Evolutionary conservation across 2,888 invertebrate species (phyloP).

Genomic region (Tipula confusa): DNA sequence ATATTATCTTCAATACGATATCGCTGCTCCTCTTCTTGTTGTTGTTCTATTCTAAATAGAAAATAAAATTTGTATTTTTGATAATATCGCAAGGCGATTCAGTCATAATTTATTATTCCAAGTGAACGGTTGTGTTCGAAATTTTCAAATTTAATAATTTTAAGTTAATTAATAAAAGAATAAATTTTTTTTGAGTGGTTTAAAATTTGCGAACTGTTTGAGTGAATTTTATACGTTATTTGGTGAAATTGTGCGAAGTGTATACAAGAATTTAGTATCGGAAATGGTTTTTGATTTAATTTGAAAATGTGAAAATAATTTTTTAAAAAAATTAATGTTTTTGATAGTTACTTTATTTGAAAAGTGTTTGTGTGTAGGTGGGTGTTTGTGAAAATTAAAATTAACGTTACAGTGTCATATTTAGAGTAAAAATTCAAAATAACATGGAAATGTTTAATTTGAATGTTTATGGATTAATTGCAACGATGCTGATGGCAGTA

Average conservation of each 20-base stretch:
- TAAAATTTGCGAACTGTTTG: not conserved
- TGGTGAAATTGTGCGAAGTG: not conserved
- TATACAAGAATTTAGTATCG: not conserved
- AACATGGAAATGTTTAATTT: not conserved
- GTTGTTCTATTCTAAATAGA: not conserved
- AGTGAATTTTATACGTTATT: not conserved
- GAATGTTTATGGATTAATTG: not conserved
- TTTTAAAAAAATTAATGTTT: too few relatives aligned
- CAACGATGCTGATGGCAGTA: not conserved
- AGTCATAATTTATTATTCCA: not conserved
- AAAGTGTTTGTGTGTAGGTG: not conserved
- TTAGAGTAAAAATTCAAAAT: not conserved
- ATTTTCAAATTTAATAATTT: not conserved
- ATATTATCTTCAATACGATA: not conserved
- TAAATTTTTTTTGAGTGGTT: not conserved
- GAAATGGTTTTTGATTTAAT: not conserved
- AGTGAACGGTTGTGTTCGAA: not conserved
- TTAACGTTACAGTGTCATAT: not conserved
- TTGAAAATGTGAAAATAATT: not conserved
- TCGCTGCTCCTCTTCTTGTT: not conserved
- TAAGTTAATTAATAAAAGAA: not conserved
- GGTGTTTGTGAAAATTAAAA: not conserved
- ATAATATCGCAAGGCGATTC: conserved; percentile 14
- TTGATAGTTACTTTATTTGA: not conserved
- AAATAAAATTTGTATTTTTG: not conserved